Evolutionary conservation across 2,888 invertebrate species (phyloP).

Genomic region (Agrilus biguttatus): DNA sequence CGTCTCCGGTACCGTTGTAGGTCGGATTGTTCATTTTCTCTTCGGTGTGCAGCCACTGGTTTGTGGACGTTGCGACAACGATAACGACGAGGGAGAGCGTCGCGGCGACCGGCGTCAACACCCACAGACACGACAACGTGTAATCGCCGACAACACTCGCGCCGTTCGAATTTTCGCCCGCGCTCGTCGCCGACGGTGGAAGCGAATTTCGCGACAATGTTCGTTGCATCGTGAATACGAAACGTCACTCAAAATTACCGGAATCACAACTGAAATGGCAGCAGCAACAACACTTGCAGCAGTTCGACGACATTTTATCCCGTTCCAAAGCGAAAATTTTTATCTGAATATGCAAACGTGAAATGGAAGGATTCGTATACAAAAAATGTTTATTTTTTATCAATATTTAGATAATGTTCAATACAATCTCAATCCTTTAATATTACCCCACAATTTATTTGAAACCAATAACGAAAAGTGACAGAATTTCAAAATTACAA

Average conservation of each 20-base stretch:
- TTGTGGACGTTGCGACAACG: slow-evolving; percentile 58
- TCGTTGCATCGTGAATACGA: slow-evolving; percentile 18
- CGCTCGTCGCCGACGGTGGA: slow-evolving; percentile 12
- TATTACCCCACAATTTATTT: too few relatives aligned
- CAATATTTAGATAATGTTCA: too few relatives aligned
- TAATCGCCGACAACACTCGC: slow-evolving; percentile 36
- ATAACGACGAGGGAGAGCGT: slow-evolving; percentile 58
- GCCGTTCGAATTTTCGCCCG: slow-evolving; percentile 17
- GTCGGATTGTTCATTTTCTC: slow-evolving; percentile 68
- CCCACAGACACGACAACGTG: slow-evolving; percentile 46
- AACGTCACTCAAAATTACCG: background rate
- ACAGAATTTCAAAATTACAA: too few relatives aligned
- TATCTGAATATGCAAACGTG: too few relatives aligned
- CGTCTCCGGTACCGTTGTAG: slow-evolving; percentile 63
- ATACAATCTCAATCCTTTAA: too few relatives aligned
- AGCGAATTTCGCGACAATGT: slow-evolving; percentile 18
- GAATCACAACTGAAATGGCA: background rate
- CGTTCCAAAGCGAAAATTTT: too few relatives aligned
- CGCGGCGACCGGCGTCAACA: slow-evolving; percentile 49
- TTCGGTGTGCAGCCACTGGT: slow-evolving; percentile 77
- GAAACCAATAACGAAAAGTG: too few relatives aligned
- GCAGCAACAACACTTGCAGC: too few relatives aligned
- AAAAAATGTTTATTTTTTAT: too few relatives aligned
- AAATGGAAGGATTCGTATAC: too few relatives aligned
- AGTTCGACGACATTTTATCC: too few relatives aligned